Percentiles rank a stretch among this genome's conserved stretches.
Evolutionary conservation across 2,113 vertebrate species (phyloP).

Genomic region (Psophia crepitans): DNA sequence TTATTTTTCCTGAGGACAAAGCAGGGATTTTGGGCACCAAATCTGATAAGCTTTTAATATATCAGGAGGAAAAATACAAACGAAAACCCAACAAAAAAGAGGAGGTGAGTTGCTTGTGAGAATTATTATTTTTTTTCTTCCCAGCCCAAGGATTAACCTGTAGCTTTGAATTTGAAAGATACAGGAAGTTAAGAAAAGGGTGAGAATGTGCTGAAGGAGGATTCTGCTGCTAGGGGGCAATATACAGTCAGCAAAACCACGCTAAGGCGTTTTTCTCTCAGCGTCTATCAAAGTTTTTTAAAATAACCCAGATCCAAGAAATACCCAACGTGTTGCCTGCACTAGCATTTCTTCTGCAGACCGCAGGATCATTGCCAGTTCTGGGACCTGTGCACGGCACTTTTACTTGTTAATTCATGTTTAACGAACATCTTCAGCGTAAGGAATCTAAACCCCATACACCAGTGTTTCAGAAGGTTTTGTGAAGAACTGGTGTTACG

Average conservation of each 20-base stretch:
- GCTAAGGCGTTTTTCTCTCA: rapidly evolving
- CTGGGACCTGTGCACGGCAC: background rate
- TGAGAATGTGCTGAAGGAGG: background rate
- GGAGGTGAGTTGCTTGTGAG: background rate
- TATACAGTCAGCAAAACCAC: slow-evolving; percentile 7
- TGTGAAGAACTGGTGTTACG: background rate
- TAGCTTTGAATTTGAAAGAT: background rate
- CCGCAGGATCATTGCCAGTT: background rate
- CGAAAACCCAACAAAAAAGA: background rate
- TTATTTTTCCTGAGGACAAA: background rate
- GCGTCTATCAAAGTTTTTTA: too few relatives aligned
- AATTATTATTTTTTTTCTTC: background rate
- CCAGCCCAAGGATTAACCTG: background rate
- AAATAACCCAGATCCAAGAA: background rate
- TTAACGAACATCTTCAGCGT: background rate
- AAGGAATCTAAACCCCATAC: background rate
- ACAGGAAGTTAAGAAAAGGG: rapidly evolving
- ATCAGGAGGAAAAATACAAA: too few relatives aligned
- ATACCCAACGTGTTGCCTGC: rapidly evolving
- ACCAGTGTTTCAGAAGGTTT: background rate
- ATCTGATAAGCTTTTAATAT: background rate
- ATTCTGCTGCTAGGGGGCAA: slow-evolving; percentile 59
- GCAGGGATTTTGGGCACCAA: background rate
- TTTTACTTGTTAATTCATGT: background rate
- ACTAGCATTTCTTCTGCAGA: background rate